Evolutionary conservation across 2,797 vertebrate species (phyloP), one percentile per base, ranked within the genome.

Genomic region (Poecilia picta): DNA sequence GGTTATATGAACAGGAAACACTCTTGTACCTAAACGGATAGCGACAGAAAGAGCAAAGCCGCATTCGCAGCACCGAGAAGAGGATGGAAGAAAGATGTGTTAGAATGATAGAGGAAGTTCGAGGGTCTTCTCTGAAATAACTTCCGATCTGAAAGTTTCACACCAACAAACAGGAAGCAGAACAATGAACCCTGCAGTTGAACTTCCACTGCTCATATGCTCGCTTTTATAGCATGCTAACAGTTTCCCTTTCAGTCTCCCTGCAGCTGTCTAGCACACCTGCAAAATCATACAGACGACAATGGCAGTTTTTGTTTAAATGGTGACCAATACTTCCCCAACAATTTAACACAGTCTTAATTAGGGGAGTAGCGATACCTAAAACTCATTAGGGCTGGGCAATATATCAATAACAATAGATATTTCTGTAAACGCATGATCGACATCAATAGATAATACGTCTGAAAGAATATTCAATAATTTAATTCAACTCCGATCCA

Each of bases 151-250:
- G 8, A n/a, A 76, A 87, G 74, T 81, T 89, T 89, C 78, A 90
- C 78, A 78, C 76, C 82, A 78, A 28, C 84, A 93, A 93, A 94
- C 92, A 94, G 95, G 94, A 95, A 94, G 86, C 68, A 88, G 90
- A 94, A 95, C 94, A 94, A 95, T 91, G 82, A 83, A 78, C 82
- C 73, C 20, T 81, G 79, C 81, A 66, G 77, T 70, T 83, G 85
- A 74, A 89, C 78, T 86, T 91, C 83, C 79, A 92, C 78, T 83
- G 85, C 88, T 86, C 81, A 64, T 74, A 81, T 36, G 79, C 57
- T 73, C 25, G 0, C 66, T 76, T 79, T 20, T 39, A 57, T 73
- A 59, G 25, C 36, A 62, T 3, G 13, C 25, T 25, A 75, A 83
- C 72, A 3, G 47, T 84, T 93, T 94, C 90, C 90, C 89, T 71